Evolutionary conservation across 2,888 invertebrate genomes (phyloP), one percentile per base, ranked within the genome.

Genomic region (Thymelicus lineola): DNA sequence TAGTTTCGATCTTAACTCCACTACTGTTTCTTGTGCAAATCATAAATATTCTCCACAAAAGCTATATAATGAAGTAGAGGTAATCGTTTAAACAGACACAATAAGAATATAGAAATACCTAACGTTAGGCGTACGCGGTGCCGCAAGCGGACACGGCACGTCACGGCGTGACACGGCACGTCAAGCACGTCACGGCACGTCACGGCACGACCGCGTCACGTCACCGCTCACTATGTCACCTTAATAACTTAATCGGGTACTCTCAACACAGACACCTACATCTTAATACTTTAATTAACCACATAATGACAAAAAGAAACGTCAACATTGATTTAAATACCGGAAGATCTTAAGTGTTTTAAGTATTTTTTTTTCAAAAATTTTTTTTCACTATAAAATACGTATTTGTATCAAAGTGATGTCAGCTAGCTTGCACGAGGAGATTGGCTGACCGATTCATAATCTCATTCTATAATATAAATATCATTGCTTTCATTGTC

Each of bases 11-110:
- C 85, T 86, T 86, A 86, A 79, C 82, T 80, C 78, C 83, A 86
- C 92, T 92, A 92, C 90, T 86, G 84, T 89, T 89, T 93, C 85
- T 92, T 92, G 92, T 92, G 93, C 93, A 93, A 93, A 85, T 85
- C 61, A 91, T 87, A 86, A 50, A 50, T 79, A 79, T 83, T 88
- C 84, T 79, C 87, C 92, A 93, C 93, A 91, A 89, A 93, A 93
- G 93, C 93, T 89, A 89, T 89, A 85, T 89, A 85, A 85, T 84
- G 83, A 85, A 85, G 80, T 81, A 91, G 91, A 92, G 90, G 91
- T 91, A 92, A 90, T 88, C 83, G 87, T 88, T 90, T 88, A 89
- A 91, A 91, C 87, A 86, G 91, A 91, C 92, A 91, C 89, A 91
- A 91, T 91, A 90, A 90, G 86, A 91, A 91, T 88, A 92, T 90